phyloP scores from a whole-genome alignment of 1,140 invertebrate genomes.

The Lysiphlebus fabarum region DNA sequence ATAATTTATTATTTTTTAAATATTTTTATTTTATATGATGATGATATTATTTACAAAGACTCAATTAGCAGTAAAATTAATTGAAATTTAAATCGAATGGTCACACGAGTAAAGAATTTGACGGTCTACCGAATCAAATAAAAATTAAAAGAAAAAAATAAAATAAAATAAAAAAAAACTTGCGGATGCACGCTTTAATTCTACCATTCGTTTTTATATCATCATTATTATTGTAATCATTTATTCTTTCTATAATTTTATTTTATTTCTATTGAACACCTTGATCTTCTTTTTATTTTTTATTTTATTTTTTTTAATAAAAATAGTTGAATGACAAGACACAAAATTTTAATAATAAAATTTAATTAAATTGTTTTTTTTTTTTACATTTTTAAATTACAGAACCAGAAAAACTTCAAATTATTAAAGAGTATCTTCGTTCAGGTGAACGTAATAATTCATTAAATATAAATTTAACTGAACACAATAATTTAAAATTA shows the following conservation, averaged over 20 bases:
- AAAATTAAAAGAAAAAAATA: background rate
- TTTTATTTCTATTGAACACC: too few species aligned
- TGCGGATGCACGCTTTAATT: background rate
- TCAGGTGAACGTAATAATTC: slow-evolving; percentile 36
- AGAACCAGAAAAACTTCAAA: slow-evolving; percentile 51
- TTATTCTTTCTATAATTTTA: too few species aligned
- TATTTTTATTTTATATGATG: too few species aligned
- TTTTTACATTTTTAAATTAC: background rate
- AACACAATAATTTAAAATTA: slow-evolving; percentile 17
- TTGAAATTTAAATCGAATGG: slow-evolving; percentile 37
- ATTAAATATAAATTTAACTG: slow-evolving; percentile 29
- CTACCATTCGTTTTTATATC: background rate
- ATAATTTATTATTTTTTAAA: background rate
- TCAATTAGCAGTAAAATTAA: slow-evolving; percentile 43
- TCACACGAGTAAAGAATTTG: slow-evolving; percentile 4
- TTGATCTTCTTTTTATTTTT: too few species aligned
- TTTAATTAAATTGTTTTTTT: background rate
- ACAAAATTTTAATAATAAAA: background rate
- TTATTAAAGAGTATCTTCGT: slow-evolving; percentile 51
- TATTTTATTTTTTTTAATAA: too few species aligned
- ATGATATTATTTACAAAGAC: background rate
- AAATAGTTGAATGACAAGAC: too few species aligned
- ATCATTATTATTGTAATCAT: too few species aligned
- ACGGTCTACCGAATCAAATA: slow-evolving; percentile 2
- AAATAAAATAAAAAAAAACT: background rate